Percentiles rank a stretch among this genome's conserved stretches.
Conservation (phyloP, 2,888 invertebrate species). For the Diogma glabrata region DNA sequence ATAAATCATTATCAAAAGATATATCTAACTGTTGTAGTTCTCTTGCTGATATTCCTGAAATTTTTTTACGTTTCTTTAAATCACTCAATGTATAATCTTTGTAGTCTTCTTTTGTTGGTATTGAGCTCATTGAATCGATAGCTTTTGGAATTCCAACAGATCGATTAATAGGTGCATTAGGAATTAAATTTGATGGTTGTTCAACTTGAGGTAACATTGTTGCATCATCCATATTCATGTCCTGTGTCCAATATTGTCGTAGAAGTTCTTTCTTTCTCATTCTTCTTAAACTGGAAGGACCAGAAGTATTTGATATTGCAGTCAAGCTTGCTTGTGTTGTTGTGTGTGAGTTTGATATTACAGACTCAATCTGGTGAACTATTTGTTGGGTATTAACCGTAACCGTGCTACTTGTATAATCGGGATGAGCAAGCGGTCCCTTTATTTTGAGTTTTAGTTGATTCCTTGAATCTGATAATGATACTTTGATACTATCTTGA, state of each 20-base stretch:
- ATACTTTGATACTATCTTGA: conserved; percentile 52
- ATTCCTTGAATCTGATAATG: conserved; percentile 68
- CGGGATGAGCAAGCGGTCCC: conserved; percentile 67
- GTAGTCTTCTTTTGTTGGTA: conserved; percentile 77
- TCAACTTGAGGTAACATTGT: conserved; percentile 41
- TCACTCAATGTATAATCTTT: conserved; percentile 49
- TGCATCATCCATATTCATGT: conserved; percentile 75
- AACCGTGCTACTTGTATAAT: conserved; percentile 49
- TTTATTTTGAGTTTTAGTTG: conserved; percentile 85
- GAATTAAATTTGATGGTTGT: conserved; percentile 45
- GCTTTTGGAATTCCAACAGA: conserved; percentile 61
- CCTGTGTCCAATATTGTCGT: conserved; percentile 74
- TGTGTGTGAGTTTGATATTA: conserved; percentile 27
- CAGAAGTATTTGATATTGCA: conserved; percentile 40
- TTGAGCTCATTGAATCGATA: conserved; percentile 77
- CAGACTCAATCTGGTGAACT: conserved; percentile 14
- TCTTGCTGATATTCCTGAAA: conserved; percentile 38
- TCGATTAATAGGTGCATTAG: conserved; percentile 43
- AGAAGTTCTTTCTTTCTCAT: conserved; percentile 85
- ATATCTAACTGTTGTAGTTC: conserved; percentile 54
- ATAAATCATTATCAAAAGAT: conserved; percentile 40
- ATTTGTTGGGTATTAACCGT: conserved; percentile 16
- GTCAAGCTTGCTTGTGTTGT: conserved; percentile 41
- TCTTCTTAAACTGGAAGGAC: conserved; percentile 64
- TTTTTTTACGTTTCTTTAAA: conserved; percentile 56